Conservation (phyloP, 2,888 invertebrate genomes). For the Tipula helvola region DNA sequence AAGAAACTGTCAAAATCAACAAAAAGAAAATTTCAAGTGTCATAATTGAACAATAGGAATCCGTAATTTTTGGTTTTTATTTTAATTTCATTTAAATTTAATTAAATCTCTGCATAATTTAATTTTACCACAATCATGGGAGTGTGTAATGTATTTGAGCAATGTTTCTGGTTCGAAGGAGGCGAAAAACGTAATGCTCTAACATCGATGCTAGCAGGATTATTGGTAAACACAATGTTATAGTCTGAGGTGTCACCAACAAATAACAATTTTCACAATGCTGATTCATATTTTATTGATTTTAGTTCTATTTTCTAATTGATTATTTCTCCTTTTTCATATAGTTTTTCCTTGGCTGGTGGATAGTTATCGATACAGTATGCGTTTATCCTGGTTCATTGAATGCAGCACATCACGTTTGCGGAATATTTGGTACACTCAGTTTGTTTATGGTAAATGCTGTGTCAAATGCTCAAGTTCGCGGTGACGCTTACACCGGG, state of each 20-base stretch:
- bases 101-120: background rate
- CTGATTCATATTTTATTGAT: slow-evolving; percentile 16
- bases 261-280: slow-evolving; percentile 10
- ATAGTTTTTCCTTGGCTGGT: slow-evolving; percentile 95
- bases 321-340: slow-evolving; percentile 8
- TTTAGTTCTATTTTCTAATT: background rate
- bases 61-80: background rate
- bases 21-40: background rate
- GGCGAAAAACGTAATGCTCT: slow-evolving; percentile 78
- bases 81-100: background rate
- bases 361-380: slow-evolving; percentile 93
- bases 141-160: background rate
- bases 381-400: slow-evolving; percentile 62
- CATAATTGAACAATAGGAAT: background rate
- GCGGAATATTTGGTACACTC: slow-evolving; percentile 87
- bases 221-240: slow-evolving; percentile 49
- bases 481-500: slow-evolving; percentile 57
- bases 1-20: background rate
- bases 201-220: slow-evolving; percentile 73
- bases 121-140: background rate
- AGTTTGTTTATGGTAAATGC: slow-evolving; percentile 96
- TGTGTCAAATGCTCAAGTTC: slow-evolving; percentile 81
- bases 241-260: slow-evolving; percentile 11
- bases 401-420: slow-evolving; percentile 73
- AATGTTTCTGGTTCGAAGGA: slow-evolving; percentile 72